Percentiles rank a stretch among this genome's conserved stretches.
phyloP scores from a whole-genome alignment of 2,888 invertebrate species.

The Phortica okadai region DNA sequence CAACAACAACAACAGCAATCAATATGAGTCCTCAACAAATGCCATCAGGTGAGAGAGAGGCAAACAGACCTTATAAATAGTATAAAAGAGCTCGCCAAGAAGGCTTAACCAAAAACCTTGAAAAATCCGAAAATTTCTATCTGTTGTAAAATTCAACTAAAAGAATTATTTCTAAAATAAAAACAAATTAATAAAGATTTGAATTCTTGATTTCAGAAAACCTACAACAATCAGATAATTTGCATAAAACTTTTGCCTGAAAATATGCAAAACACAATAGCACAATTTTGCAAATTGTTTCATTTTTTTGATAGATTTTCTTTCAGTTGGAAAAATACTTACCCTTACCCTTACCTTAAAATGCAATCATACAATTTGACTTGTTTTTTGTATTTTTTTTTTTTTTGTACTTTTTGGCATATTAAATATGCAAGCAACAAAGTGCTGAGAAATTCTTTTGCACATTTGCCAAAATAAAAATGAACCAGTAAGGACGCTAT shows the following conservation, averaged over 20 bases:
- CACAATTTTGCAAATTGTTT: not conserved
- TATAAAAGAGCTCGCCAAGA: too few species aligned
- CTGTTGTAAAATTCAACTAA: too few species aligned
- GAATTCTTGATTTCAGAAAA: too few species aligned
- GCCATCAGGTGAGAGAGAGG: constrained; percentile 58
- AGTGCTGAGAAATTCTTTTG: constrained; percentile 41
- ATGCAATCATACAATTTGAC: not conserved
- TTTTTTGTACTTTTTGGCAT: constrained; percentile 12
- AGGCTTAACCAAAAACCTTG: too few species aligned
- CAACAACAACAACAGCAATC: constrained; percentile 47
- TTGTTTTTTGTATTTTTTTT: not conserved
- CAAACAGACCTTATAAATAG: too few species aligned
- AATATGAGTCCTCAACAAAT: constrained; percentile 48
- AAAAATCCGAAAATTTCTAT: too few species aligned
- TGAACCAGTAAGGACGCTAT: too few species aligned
- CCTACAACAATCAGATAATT: not conserved
- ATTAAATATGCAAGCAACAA: constrained; percentile 18
- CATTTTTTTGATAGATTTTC: too few species aligned
- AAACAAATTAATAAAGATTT: too few species aligned
- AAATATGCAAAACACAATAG: not conserved
- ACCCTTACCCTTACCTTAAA: not conserved
- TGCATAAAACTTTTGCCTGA: not conserved
- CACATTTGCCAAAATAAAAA: constrained; percentile 57
- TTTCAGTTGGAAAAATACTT: too few species aligned
- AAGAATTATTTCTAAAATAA: too few species aligned